A percentile compares a stretch with the other conserved stretches of the same genome.
Evolutionary conservation across 1,140 invertebrate species (phyloP).

Genomic region (Yoshiicerus persimilis): DNA sequence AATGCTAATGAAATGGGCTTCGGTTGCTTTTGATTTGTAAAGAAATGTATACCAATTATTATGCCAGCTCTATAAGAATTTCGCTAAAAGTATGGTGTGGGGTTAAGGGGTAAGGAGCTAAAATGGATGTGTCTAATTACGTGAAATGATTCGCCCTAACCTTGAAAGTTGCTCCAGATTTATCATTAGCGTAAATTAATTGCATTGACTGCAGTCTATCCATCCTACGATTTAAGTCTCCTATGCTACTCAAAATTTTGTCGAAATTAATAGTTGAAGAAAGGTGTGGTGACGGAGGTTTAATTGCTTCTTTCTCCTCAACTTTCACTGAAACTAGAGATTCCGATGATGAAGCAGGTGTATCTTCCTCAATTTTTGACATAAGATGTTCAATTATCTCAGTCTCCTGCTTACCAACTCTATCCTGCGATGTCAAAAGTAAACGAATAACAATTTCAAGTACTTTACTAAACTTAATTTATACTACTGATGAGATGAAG

Average conservation of each 20-base stretch:
- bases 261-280: constrained; percentile 28
- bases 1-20: constrained; percentile 29
- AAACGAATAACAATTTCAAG: not conserved
- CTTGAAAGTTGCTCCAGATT: constrained; percentile 42
- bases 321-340: not conserved
- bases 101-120: no score
- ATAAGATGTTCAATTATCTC: not conserved
- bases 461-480: no score
- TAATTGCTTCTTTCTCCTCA: not conserved
- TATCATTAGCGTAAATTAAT: not conserved
- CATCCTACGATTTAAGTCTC: constrained; percentile 21
- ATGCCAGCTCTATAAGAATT: no score
- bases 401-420: not conserved
- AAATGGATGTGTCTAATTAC: no score
- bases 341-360: not conserved
- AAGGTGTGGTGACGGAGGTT: not conserved
- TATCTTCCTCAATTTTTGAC: not conserved
- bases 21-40: not conserved
- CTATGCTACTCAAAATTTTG: constrained; percentile 15
- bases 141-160: not conserved
- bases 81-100: no score
- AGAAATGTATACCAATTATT: no score
- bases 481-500: no score
- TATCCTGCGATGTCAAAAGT: not conserved
- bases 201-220: constrained; percentile 33